Percentiles rank a stretch among this genome's conserved stretches.
These are phyloP conservation scores for Vanessa cardui DNA, from an alignment of 2,888 invertebrate genomes.

Conservation along the genomic window DNA sequence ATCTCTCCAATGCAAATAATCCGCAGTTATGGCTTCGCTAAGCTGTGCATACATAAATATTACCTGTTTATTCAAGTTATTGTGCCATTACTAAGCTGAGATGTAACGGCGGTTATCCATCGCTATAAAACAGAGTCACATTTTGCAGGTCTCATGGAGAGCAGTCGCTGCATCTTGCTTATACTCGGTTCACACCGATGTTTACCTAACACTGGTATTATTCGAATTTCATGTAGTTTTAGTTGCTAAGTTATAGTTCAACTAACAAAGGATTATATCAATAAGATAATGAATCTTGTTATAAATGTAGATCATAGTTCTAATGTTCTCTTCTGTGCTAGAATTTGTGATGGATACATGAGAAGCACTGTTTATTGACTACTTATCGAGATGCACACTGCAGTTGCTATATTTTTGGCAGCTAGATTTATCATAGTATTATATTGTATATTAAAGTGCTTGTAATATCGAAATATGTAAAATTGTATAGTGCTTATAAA, in stretches of 20 bases:
- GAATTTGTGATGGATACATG: conserved; percentile 28
- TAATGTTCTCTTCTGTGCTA: conserved; percentile 29
- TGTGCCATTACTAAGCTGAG: conserved; percentile 45
- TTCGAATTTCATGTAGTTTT: conserved; percentile 31
- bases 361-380: conserved; percentile 28
- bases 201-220: conserved; percentile 24
- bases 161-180: conserved; percentile 7
- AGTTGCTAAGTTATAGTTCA: conserved; percentile 21
- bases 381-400: conserved; percentile 36
- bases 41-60: conserved; percentile 10
- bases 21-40: background rate
- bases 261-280: conserved; percentile 19
- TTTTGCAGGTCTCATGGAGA: background rate
- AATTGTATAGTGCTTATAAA: conserved; percentile 79
- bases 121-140: background rate
- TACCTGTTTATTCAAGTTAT: conserved; percentile 21
- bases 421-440: conserved; percentile 48
- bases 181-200: conserved; percentile 11
- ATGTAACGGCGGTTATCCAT: conserved; percentile 24
- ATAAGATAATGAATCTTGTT: conserved; percentile 27
- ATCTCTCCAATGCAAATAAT: background rate
- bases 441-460: conserved; percentile 58
- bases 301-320: conserved; percentile 15
- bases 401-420: conserved; percentile 47
- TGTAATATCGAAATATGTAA: conserved; percentile 67